Base-by-base conservation (phyloP, 2,888 invertebrate genomes). In the Anagyrus pseudococci region DNA sequence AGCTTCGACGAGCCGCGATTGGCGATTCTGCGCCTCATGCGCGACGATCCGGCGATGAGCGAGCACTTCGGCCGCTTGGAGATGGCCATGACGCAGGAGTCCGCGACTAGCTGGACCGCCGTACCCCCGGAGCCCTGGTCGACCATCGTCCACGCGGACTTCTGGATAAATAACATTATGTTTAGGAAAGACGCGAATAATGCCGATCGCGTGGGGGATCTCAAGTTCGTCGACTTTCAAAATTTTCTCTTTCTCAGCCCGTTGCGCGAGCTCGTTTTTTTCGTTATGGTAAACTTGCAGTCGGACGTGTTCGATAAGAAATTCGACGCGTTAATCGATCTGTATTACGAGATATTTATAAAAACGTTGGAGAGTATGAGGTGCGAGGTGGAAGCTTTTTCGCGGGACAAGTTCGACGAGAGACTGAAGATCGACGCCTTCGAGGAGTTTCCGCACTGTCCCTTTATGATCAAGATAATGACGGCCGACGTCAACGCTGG, bases 151-250 rank as follows among this genome's bases (percentile, higher is more conserved):
- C 87, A 88, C 67, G 79, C 82, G 0, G 87, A 88, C 72, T 82
- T 85, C 56, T 87, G 87, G 87, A 83, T 84, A 13, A 87, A 86
- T 70, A 88, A 88, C 68, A 81, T 87, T 1, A 84, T 88, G 84
- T 76, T 87, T 13, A 8, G 75, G 81, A 80, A 81, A 55, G 82
- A 85, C 75, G 17, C 66, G 1, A 71, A n/a, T 1, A 25, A 13
- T 2, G 25, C 17, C 19, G 53, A 25, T 1, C 20, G 20, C n/a
- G 17, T 54, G 2, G 40, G 2, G 1, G 81, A 83, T 62, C 74
- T 86, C 3, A 87, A 86, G 75, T 82, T 88, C 47, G 81, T 88
- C 1, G 88, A 88, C 70, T 84, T 87, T 61, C 87, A 87, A 74
- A 81, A 85, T 26, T 83, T 85, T 46, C 74, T 83, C 13, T 85